A percentile compares a stretch with the other conserved stretches of the same genome.
phyloP scores from a whole-genome alignment of 2,113 vertebrate genomes.

The Setophaga coronata region DNA sequence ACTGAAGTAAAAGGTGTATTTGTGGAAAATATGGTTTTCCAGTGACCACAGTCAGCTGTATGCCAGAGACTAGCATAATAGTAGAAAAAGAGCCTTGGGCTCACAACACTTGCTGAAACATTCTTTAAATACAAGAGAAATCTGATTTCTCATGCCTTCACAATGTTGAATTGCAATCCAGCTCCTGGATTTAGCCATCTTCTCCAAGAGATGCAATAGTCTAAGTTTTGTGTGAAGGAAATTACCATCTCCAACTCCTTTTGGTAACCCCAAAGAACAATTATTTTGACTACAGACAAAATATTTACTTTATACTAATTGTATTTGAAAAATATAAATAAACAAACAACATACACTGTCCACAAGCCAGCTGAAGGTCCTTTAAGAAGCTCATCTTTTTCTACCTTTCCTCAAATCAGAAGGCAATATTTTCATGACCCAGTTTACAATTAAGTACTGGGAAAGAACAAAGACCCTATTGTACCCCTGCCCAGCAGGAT shows the following conservation, averaged over 20 bases:
- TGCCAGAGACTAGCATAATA: neutral
- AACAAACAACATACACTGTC: neutral
- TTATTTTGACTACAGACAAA: neutral
- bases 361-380: neutral
- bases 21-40: neutral
- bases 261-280: neutral
- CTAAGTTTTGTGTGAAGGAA: neutral
- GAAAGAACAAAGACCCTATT: conserved; percentile 40
- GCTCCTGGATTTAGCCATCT: neutral
- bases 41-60: neutral
- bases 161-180: neutral
- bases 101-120: neutral
- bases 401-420: conserved; percentile 28
- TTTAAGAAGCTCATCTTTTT: neutral
- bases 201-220: neutral
- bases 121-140: neutral
- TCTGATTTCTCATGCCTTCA: neutral
- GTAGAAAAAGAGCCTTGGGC: neutral
- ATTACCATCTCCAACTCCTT: neutral
- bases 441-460: conserved; percentile 12
- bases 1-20: neutral
- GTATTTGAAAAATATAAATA: neutral
- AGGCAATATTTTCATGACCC: conserved; percentile 26
- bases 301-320: neutral
- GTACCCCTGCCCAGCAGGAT: conserved; percentile 17